A percentile compares a stretch with the other conserved stretches of the same genome.
These are phyloP conservation scores for Hetaerina titia DNA, from an alignment of 2,888 invertebrate species.

Conservation along the genomic window DNA sequence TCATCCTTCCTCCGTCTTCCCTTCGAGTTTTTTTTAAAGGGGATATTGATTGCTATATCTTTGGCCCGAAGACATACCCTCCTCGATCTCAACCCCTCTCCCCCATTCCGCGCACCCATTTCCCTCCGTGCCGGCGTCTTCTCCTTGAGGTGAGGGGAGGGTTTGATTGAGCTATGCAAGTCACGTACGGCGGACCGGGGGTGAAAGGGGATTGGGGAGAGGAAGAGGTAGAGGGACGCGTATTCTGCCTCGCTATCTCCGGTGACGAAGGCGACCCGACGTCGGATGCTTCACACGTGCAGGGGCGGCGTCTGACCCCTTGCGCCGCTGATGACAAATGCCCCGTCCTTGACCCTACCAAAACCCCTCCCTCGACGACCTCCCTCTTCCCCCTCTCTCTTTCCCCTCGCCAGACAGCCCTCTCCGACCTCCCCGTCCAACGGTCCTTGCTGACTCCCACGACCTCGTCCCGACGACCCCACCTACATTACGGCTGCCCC, in stretches of 20 bases:
- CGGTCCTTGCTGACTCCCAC: background rate
- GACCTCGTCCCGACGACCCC: background rate
- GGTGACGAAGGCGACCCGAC: conserved; percentile 62
- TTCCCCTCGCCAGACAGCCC: background rate
- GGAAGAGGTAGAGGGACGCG: conserved; percentile 40
- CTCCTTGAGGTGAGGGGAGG: background rate
- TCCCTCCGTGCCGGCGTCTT: background rate
- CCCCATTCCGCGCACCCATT: background rate
- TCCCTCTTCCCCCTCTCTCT: background rate
- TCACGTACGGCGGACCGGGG: background rate
- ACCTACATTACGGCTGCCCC: background rate
- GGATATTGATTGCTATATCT: conserved; percentile 63
- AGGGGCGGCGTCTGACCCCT: conserved; percentile 55
- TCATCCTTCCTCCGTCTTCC: background rate
- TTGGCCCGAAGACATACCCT: conserved; percentile 34
- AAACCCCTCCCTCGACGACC: background rate
- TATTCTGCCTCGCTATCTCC: conserved; percentile 47
- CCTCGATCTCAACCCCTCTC: background rate
- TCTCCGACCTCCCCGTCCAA: background rate
- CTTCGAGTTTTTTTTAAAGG: conserved; percentile 6
- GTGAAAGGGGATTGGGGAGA: background rate
- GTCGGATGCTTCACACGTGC: conserved; percentile 63
- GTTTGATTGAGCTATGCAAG: conserved; percentile 64
- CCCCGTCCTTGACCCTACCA: conserved; percentile 55
- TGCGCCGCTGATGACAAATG: conserved; percentile 56